phyloP scores from a whole-genome alignment of 2,113 vertebrate genomes.

The Pseudorectes ferrugineus region DNA sequence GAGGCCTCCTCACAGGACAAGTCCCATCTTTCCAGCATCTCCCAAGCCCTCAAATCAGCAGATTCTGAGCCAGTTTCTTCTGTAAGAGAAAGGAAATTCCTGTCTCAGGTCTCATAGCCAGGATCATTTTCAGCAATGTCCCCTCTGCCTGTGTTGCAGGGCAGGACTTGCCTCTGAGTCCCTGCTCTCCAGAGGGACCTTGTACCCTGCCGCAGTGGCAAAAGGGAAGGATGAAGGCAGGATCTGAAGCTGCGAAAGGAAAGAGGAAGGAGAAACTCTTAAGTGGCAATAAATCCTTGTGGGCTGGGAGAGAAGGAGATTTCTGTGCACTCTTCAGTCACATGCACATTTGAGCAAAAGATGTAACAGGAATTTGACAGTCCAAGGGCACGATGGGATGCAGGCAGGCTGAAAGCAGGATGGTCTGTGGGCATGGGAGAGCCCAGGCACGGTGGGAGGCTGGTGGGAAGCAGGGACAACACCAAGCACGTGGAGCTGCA shows the following conservation, averaged over 20 bases:
- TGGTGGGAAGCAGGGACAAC: not conserved
- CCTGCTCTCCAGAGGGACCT: not conserved
- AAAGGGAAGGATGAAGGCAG: not conserved
- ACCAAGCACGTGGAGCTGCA: accelerated
- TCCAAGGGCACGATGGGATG: accelerated
- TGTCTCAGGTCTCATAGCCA: not conserved
- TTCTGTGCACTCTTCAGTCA: accelerated
- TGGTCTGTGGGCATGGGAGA: not conserved
- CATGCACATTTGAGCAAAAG: not conserved
- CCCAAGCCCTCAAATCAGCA: not conserved
- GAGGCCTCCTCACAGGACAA: not conserved
- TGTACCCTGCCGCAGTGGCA: not conserved
- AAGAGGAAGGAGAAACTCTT: not conserved
- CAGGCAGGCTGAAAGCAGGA: not conserved
- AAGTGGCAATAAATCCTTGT: not conserved
- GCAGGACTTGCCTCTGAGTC: not conserved
- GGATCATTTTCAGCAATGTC: not conserved
- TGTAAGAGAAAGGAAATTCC: not conserved
- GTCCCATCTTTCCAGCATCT: not conserved
- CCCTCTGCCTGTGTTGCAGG: not conserved
- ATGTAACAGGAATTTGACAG: not conserved
- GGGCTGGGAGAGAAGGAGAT: not conserved
- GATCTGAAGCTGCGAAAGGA: not conserved
- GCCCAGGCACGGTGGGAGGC: not conserved
- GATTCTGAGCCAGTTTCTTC: not conserved